Percentiles rank a stretch among this genome's conserved stretches.
Evolutionary conservation across 1,140 invertebrate genomes (phyloP).

Genomic region (Wasmannia auropunctata): DNA sequence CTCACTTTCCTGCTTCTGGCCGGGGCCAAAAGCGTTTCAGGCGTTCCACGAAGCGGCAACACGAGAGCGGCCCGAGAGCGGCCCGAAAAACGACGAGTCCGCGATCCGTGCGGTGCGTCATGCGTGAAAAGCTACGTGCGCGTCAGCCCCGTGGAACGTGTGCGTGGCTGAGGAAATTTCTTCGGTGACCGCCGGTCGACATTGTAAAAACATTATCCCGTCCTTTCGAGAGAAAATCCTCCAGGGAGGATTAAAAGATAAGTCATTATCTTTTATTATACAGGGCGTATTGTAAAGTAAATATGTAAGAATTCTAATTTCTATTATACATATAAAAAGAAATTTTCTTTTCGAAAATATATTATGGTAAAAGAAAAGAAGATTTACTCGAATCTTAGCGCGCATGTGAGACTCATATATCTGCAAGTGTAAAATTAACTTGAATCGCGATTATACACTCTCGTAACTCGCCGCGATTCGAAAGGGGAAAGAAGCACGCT

Average conservation of each 20-base stretch:
- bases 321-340: neutral
- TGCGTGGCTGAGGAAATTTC: constrained; percentile 66
- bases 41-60: constrained; percentile 61
- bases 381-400: neutral
- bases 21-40: constrained; percentile 65
- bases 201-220: neutral
- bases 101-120: constrained; percentile 66
- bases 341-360: neutral
- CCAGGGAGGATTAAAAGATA: no score
- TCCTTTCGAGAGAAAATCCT: constrained; percentile 28
- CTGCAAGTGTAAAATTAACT: neutral
- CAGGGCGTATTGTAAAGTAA: neutral
- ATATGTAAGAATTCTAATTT: neutral
- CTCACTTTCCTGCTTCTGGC: constrained; percentile 62
- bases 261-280: neutral
- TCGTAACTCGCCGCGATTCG: neutral
- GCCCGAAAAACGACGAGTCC: constrained; percentile 60
- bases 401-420: neutral
- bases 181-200: constrained; percentile 20
- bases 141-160: constrained; percentile 68
- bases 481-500: neutral
- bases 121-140: constrained; percentile 70
- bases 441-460: neutral
- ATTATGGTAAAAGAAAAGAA: no score
- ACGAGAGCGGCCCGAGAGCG: constrained; percentile 14